These are phyloP conservation scores for Amazona guildingii DNA, from an alignment of 2,113 vertebrate species.

Conservation along the genomic window DNA sequence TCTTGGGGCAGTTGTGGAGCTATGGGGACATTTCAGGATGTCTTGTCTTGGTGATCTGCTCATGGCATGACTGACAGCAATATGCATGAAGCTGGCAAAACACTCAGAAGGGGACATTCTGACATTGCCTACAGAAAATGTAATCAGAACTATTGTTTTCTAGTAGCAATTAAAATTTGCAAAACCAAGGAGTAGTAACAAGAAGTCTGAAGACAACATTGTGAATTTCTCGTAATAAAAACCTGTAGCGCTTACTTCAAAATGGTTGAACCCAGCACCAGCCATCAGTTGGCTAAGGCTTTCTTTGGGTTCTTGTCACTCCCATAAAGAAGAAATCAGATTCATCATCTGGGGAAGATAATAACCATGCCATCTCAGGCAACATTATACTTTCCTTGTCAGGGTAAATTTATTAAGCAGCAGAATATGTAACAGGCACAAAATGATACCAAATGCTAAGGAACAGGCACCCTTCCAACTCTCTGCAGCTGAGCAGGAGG, in stretches of 20 bases:
- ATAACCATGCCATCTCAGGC: not conserved
- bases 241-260: not conserved
- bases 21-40: not conserved
- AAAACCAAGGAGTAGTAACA: not conserved
- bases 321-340: not conserved
- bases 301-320: not conserved
- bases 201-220: not conserved
- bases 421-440: not conserved
- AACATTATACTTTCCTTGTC: not conserved
- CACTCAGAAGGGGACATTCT: not conserved
- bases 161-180: not conserved
- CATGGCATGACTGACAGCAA: not conserved
- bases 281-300: not conserved
- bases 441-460: not conserved
- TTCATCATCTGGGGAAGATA: not conserved
- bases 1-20: not conserved
- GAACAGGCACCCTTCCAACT: not conserved
- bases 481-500: not conserved
- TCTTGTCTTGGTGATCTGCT: not conserved
- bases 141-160: not conserved
- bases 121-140: not conserved
- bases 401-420: slow-evolving; percentile 6
- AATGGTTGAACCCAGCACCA: not conserved
- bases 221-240: not conserved
- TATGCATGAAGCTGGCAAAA: not conserved